These are phyloP conservation scores for Myocastor coypus DNA, from an alignment of 2,113 vertebrate genomes.

Conservation along the genomic window DNA sequence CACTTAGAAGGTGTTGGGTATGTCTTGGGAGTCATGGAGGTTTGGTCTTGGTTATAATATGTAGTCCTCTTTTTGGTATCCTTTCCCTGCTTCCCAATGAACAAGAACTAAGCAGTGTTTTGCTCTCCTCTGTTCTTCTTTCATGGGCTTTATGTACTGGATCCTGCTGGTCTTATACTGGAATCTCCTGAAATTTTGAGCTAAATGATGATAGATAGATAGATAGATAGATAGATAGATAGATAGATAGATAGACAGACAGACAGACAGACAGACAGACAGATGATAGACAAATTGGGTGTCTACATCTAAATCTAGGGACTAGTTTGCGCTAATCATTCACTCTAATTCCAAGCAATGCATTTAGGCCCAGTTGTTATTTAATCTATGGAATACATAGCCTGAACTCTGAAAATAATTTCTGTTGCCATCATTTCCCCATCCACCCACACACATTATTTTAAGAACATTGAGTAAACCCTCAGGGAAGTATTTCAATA, in stretches of 20 bases:
- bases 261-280: too few species aligned
- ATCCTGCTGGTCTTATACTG: background rate
- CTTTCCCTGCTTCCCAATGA: background rate
- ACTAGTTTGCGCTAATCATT: background rate
- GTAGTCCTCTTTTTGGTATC: background rate
- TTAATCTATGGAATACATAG: background rate
- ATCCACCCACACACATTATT: background rate
- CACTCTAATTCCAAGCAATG: background rate
- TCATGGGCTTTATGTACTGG: background rate
- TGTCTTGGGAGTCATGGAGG: background rate
- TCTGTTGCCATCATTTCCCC: too few species aligned
- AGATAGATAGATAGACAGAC: background rate
- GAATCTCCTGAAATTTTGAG: background rate
- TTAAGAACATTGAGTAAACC: background rate
- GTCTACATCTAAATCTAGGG: background rate
- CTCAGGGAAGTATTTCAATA: background rate
- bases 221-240: background rate
- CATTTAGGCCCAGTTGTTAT: background rate
- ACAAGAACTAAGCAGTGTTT: background rate
- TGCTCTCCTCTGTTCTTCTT: background rate
- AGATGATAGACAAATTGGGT: background rate
- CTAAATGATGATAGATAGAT: background rate
- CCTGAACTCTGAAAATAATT: background rate
- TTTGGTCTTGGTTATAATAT: background rate
- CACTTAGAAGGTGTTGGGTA: background rate